Percentiles rank a stretch among this genome's conserved stretches.
phyloP scores from a whole-genome alignment of 1,140 invertebrate genomes.

The Oryzaephilus surinamensis region DNA sequence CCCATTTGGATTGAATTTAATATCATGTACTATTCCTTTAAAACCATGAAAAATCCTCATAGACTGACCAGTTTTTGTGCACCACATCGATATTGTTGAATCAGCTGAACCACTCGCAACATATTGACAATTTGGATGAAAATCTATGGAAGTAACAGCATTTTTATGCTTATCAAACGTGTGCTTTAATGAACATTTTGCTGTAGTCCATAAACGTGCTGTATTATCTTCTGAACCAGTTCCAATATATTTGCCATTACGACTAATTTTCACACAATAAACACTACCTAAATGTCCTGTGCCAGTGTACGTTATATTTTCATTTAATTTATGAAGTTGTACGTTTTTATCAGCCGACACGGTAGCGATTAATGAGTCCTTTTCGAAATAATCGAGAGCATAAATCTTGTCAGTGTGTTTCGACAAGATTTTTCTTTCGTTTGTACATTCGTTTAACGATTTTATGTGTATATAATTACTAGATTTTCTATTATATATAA shows the following conservation, averaged over 20 bases:
- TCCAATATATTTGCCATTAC: constrained; percentile 59
- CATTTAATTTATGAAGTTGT: constrained; percentile 19
- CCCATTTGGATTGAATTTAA: constrained; percentile 62
- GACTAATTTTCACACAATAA: constrained; percentile 71
- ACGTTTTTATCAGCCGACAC: constrained; percentile 27
- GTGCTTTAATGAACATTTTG: constrained; percentile 64
- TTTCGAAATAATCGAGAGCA: too few relatives aligned
- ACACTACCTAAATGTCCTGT: constrained; percentile 78
- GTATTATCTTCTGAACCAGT: constrained; percentile 78
- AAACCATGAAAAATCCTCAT: constrained; percentile 51
- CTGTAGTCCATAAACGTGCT: constrained; percentile 75
- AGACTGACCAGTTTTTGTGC: constrained; percentile 48
- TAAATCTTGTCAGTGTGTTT: constrained; percentile 15
- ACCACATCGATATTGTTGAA: constrained; percentile 55
- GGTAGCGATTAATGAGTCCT: too few relatives aligned
- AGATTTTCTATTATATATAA: constrained; percentile 22
- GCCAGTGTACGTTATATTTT: constrained; percentile 19
- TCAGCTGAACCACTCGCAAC: constrained; percentile 59
- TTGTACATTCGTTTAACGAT: too few relatives aligned
- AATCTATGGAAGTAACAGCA: constrained; percentile 69
- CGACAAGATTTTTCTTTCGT: constrained; percentile 20
- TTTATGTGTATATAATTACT: constrained; percentile 23
- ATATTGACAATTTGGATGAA: constrained; percentile 61
- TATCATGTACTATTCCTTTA: constrained; percentile 45
- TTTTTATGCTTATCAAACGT: constrained; percentile 73